Percentiles rank a stretch among this genome's conserved stretches.
phyloP scores from a whole-genome alignment of 2,888 invertebrate species.

The Pristionchus japonicus region DNA sequence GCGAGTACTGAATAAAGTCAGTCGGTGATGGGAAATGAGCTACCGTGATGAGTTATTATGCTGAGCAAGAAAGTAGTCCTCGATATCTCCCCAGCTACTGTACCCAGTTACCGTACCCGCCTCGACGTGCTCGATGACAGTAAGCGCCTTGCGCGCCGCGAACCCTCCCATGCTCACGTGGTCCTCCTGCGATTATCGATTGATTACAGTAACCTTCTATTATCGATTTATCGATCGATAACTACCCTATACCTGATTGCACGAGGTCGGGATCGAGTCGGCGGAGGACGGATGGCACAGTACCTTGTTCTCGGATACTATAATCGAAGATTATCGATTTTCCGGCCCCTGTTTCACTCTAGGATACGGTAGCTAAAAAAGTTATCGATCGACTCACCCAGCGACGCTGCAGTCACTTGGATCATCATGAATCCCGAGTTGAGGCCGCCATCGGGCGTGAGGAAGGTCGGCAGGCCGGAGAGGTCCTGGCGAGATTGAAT shows the following conservation, averaged over 20 bases:
- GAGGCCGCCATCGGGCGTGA: constrained; percentile 82
- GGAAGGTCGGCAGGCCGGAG: constrained; percentile 82
- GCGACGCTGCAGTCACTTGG: constrained; percentile 82
- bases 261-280: constrained; percentile 82
- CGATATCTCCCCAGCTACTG: not conserved
- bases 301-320: constrained; percentile 83
- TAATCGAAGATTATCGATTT: constrained; percentile 36
- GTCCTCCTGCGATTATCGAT: constrained; percentile 78
- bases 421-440: constrained; percentile 84
- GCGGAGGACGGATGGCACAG: constrained; percentile 83
- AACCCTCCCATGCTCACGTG: constrained; percentile 84
- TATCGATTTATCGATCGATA: not conserved
- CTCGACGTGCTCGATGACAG: constrained; percentile 79
- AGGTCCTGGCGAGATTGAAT: constrained; percentile 79
- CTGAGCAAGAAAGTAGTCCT: not conserved
- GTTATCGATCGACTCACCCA: constrained; percentile 78
- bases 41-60: not conserved
- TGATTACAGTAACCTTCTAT: not conserved
- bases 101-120: constrained; percentile 74
- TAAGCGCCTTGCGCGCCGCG: constrained; percentile 81
- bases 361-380: too few relatives aligned
- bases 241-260: constrained; percentile 77
- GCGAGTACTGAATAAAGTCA: too few relatives aligned
- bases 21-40: not conserved
- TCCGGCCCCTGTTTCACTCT: too few relatives aligned